Evolutionary conservation across 2,797 vertebrate genomes (phyloP), one percentile per base, ranked within the genome.

Genomic region (Otus scops): DNA sequence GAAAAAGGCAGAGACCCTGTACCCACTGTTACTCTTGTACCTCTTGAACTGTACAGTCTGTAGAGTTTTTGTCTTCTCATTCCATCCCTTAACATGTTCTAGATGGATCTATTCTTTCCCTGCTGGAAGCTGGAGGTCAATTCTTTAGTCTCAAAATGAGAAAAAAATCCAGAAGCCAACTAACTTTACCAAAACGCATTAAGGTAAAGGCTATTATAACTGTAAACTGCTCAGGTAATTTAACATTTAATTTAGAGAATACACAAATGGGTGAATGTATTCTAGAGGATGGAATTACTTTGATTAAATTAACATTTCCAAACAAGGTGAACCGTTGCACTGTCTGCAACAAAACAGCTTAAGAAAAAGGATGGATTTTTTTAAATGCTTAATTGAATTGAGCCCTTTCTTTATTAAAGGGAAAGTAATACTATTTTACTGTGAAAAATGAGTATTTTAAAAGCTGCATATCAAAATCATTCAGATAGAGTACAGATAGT

Each of bases 251-350:
- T 69, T 75, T 67, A 71, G 36, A 45, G 13, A 64, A 36, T 30
- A n/a, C 6, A 8, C 41, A 22, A 73, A 48, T 39, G 8, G 19
- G 15, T 81, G 21, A 65, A n/a, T 34, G 17, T 85, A 57, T 60
- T 76, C 51, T 50, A 79, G 22, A 88, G 24, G 51, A 36, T 60
- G 23, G 17, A 70, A 41, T 50, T 88, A 38, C 71, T 84, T 70
- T 76, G 10, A 50, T 63, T 63, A 38, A 86, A 57, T 68, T 63
- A 68, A 60, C 13, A 16, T 82, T 32, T 79, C 13, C 18, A 28
- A 57, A 67, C 3, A 59, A 70, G 43, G 60, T 0, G 0, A 57
- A 30, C 4, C 8, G 21, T 50, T 73, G 41, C 32, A 54, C 15
- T 54, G 12, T 16, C 50, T 84, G 56, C 67, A 91, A 70, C 11